Evolutionary conservation across 2,888 invertebrate species (phyloP).

Genomic region (Leptopterna dolabrata): DNA sequence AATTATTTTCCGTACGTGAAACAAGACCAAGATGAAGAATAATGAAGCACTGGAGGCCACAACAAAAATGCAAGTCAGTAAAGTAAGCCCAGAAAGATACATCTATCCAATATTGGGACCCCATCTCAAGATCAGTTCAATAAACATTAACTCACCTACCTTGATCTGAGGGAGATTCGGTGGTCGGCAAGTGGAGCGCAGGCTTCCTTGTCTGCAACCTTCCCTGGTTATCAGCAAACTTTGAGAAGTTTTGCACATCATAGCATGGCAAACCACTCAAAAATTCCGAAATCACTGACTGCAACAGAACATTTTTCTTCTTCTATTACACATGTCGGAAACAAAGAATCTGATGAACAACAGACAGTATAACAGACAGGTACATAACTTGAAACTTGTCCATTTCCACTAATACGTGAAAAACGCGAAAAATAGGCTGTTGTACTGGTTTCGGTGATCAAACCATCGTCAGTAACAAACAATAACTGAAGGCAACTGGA

Average conservation of each 20-base stretch:
- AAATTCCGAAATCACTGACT: slow-evolving; percentile 74
- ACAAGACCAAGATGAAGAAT: too few relatives aligned
- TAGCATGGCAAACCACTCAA: slow-evolving; percentile 91
- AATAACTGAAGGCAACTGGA: too few relatives aligned
- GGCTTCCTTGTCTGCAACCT: slow-evolving; percentile 86
- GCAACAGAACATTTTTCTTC: background rate
- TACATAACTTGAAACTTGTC: background rate
- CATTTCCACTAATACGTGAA: too few relatives aligned
- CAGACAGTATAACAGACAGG: background rate
- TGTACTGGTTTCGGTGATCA: too few relatives aligned
- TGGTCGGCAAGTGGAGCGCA: slow-evolving; percentile 91
- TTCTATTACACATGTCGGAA: background rate
- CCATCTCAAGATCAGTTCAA: too few relatives aligned
- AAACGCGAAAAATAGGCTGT: too few relatives aligned
- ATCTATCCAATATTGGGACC: too few relatives aligned
- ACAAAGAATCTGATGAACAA: background rate
- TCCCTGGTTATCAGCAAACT: slow-evolving; percentile 71
- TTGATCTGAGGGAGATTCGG: slow-evolving; percentile 93
- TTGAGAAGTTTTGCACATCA: slow-evolving; percentile 89
- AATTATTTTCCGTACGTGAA: too few relatives aligned
- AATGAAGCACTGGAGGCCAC: too few relatives aligned
- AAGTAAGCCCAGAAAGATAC: too few relatives aligned
- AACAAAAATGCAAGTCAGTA: too few relatives aligned
- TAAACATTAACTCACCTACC: slow-evolving; percentile 65
- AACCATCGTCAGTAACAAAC: too few relatives aligned